Base-by-base conservation (phyloP, 2,797 vertebrate species). In the Gobio occitaniae region DNA sequence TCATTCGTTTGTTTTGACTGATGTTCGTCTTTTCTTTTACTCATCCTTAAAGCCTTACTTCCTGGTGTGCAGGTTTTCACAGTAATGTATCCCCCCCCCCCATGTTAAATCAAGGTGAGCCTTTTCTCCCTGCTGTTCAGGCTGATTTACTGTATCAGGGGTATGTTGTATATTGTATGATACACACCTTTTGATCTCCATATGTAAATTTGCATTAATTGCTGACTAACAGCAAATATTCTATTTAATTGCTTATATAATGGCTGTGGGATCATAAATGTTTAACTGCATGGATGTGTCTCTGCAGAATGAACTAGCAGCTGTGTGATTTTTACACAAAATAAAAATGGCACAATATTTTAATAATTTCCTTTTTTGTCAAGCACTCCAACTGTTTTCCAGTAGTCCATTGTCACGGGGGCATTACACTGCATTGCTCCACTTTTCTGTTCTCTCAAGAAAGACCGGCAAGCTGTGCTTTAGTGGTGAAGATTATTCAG, bases 281-380 rank as follows among this genome's bases (percentile, higher is more conserved):
- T 98, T 97, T 96, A 97, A 96, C 95, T 97, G 95, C 96, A 97
- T 97, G 96, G 96, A 96, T 96, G 95, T 96, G 96, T 97, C 96
- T 96, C 96, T 96, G 96, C 96, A 97, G 96, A 97, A 95, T 96
- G 94, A 95, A 97, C 95, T 98, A 97, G 96, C 97, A 97, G 92
- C 94, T 97, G 95, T 97, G 96, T 97, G 96, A 97, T 97, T 97
- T 98, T 98, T 98, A 97, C 95, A 97, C 94, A 96, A 97, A 95
- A 97, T 97, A 98, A 98, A 97, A 95, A 96, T 91, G 94, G 96
- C 95, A 96, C 95, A 97, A 94, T 97, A 97, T 98, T 98, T 98
- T 97, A 97, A 96, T 91, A 81, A 70, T 90, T 83, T 88, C 50
- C 91, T 90, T 91, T 89, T 41, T 69, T 66, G 8, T 89, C 16